Percentiles rank a stretch among this genome's conserved stretches.
phyloP scores from a whole-genome alignment of 2,797 vertebrate species.

The Mormyrus hasselquistii region DNA sequence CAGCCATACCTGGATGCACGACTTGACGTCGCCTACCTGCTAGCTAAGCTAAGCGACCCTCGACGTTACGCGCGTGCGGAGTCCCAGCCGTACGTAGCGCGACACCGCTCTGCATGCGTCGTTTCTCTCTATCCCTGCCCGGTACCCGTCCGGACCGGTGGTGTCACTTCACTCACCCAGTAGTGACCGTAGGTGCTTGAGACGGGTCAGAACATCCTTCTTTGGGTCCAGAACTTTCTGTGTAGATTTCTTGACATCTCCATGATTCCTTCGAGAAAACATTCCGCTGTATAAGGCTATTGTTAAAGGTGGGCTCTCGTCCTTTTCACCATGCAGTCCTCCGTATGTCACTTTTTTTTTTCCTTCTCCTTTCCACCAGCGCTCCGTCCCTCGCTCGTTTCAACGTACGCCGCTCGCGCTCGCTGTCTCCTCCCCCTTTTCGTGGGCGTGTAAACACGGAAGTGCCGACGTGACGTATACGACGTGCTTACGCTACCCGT shows the following conservation, averaged over 20 bases:
- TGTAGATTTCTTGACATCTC: slow-evolving; percentile 97
- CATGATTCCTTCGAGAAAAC: slow-evolving; percentile 93
- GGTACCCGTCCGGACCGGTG: slow-evolving; percentile 33
- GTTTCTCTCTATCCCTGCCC: neutral
- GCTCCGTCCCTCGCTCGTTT: neutral
- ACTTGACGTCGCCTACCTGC: slow-evolving; percentile 1
- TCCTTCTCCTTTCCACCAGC: neutral
- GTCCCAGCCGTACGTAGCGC: neutral
- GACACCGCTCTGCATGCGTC: neutral
- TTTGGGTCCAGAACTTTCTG: slow-evolving; percentile 99
- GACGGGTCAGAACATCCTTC: slow-evolving; percentile 89
- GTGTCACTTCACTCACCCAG: slow-evolving; percentile 76
- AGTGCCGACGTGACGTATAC: neutral
- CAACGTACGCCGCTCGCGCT: slow-evolving; percentile 8
- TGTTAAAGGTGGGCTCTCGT: slow-evolving; percentile 57
- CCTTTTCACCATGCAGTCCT: slow-evolving; percentile 58
- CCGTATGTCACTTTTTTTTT: slow-evolving; percentile 43
- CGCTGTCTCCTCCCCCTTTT: neutral
- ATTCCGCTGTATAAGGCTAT: slow-evolving; percentile 71
- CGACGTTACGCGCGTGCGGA: neutral
- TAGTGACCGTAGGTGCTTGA: slow-evolving; percentile 90
- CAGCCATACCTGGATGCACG: slow-evolving; percentile 6
- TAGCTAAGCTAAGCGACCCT: neutral
- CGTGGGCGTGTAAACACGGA: slow-evolving; percentile 19
- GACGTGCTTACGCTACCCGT: neutral